phyloP scores from a whole-genome alignment of 2,888 invertebrate species.

The Caenorhabditis zanzibari region DNA sequence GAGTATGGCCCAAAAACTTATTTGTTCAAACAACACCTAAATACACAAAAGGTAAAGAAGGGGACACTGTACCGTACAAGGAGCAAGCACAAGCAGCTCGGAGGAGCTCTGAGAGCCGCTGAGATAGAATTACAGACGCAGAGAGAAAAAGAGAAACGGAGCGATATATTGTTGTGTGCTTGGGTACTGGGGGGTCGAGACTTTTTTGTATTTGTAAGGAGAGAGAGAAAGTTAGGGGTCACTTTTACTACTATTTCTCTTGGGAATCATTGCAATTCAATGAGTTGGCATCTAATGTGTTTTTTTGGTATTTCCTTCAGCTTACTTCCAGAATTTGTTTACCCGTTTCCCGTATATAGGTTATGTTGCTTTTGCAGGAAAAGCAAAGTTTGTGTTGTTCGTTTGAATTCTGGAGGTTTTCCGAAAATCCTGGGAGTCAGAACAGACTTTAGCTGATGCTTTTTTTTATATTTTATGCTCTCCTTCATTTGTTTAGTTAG shows the following conservation, averaged over 20 bases:
- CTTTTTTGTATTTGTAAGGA: slow-evolving; percentile 36
- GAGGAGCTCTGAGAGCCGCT: slow-evolving; percentile 27
- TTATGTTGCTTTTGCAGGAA: slow-evolving; percentile 2
- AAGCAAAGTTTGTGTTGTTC: neutral
- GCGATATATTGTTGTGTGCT: slow-evolving; percentile 44
- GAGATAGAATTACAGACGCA: slow-evolving; percentile 42
- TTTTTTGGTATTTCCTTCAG: slow-evolving; percentile 21
- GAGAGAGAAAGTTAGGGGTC: slow-evolving; percentile 22
- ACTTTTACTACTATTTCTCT: slow-evolving; percentile 42
- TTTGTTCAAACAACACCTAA: slow-evolving; percentile 58
- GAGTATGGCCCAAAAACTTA: slow-evolving; percentile 44
- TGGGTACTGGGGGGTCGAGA: slow-evolving; percentile 35
- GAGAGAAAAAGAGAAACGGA: slow-evolving; percentile 25
- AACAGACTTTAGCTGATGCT: no score
- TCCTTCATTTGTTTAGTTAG: no score
- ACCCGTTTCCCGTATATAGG: neutral
- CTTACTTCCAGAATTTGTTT: slow-evolving; percentile 10
- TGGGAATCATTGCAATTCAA: slow-evolving; percentile 35
- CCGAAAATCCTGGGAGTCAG: no score
- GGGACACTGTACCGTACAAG: slow-evolving; percentile 43
- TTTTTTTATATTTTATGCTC: no score
- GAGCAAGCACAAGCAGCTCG: slow-evolving; percentile 46
- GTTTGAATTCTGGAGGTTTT: no score
- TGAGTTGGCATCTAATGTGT: slow-evolving; percentile 43
- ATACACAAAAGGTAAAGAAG: slow-evolving; percentile 21